These are phyloP conservation scores for Benthosema pterotum DNA, from an alignment of 2,797 vertebrate genomes.

Conservation along the genomic window DNA sequence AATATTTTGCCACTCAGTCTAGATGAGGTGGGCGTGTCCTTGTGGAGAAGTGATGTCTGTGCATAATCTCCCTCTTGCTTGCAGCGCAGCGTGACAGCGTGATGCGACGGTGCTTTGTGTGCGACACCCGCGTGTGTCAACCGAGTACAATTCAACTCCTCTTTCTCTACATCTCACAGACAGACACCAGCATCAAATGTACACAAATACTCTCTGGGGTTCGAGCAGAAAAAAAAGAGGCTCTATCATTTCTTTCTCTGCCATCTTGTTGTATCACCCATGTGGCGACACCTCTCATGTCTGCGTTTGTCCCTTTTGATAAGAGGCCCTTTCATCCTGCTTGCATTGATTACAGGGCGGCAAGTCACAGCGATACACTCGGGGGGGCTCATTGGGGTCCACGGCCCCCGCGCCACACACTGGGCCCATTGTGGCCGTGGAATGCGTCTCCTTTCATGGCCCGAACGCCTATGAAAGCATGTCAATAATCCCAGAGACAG, in stretches of 20 bases:
- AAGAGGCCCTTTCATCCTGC: constrained; percentile 82
- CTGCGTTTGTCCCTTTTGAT: constrained; percentile 83
- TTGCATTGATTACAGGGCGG: constrained; percentile 85
- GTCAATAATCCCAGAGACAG: constrained; percentile 83
- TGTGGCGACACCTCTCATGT: constrained; percentile 69
- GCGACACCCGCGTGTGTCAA: too few relatives aligned
- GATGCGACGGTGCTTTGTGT: too few relatives aligned
- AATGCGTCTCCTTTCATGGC: constrained; percentile 86
- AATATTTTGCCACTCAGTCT: too few relatives aligned
- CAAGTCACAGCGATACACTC: constrained; percentile 79
- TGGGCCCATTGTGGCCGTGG: constrained; percentile 81
- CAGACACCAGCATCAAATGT: constrained; percentile 5
- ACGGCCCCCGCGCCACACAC: constrained; percentile 76
- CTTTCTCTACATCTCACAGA: not conserved
- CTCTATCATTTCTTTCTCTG: constrained; percentile 44
- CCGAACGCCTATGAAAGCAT: constrained; percentile 81
- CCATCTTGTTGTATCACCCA: constrained; percentile 51
- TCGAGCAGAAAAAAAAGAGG: constrained; percentile 57
- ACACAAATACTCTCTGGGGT: constrained; percentile 32
- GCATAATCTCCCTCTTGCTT: too few relatives aligned
- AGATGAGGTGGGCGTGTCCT: too few relatives aligned
- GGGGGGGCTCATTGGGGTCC: constrained; percentile 74
- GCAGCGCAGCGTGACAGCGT: too few relatives aligned
- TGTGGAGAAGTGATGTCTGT: too few relatives aligned
- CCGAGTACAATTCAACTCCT: too few relatives aligned